phyloP scores from a whole-genome alignment of 1,140 invertebrate species.

The Micrasema longulum region DNA sequence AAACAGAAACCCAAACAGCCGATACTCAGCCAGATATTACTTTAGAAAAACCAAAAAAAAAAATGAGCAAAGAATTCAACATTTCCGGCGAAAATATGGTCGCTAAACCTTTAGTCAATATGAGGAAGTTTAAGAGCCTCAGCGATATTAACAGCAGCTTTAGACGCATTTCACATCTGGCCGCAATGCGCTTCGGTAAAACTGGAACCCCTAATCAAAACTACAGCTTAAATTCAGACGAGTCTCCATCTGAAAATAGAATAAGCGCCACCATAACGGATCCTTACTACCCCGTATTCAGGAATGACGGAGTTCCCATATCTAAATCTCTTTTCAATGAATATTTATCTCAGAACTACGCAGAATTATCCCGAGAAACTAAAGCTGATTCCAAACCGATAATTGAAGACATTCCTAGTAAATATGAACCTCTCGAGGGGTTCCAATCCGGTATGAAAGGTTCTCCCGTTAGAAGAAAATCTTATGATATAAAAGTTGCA shows the following conservation, averaged over 20 bases:
- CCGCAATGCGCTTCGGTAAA: constrained; percentile 63
- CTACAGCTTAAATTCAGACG: constrained; percentile 59
- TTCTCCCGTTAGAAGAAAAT: constrained; percentile 60
- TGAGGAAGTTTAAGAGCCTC: constrained; percentile 64
- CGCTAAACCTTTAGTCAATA: constrained; percentile 60
- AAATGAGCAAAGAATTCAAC: constrained; percentile 43
- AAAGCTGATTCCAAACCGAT: constrained; percentile 37
- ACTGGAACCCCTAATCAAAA: constrained; percentile 63
- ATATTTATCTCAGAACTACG: constrained; percentile 72
- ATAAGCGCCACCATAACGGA: constrained; percentile 79
- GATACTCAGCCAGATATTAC: not conserved
- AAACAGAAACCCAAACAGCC: not conserved
- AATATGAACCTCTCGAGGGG: constrained; percentile 63
- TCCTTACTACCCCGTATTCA: constrained; percentile 81
- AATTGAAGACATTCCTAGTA: not conserved
- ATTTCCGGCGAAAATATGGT: constrained; percentile 61
- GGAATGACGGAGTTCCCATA: constrained; percentile 77
- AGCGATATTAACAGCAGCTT: constrained; percentile 70
- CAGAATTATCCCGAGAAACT: constrained; percentile 63
- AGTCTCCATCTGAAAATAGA: constrained; percentile 59
- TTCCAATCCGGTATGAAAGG: constrained; percentile 63
- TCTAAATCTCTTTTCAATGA: constrained; percentile 79
- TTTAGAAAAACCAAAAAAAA: constrained; percentile 7
- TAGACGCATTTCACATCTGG: constrained; percentile 66
- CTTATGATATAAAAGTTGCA: constrained; percentile 20